Base-by-base conservation (phyloP, 2,797 vertebrate species). In the Acanthopagrus latus region DNA sequence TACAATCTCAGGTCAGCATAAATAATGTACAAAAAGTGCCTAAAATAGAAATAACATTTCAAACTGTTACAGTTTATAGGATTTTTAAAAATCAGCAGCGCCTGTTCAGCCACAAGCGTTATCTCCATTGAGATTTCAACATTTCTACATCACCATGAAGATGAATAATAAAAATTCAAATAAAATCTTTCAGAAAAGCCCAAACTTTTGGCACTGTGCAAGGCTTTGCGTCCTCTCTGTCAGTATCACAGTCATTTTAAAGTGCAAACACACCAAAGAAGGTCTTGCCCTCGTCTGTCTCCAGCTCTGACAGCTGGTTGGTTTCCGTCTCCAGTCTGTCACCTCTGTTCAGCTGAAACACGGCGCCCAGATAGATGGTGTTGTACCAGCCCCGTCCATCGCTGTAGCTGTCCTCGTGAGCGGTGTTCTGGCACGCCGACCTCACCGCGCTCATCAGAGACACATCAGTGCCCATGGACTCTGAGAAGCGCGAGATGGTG, bases 231-330 rank as follows among this genome's bases (percentile, higher is more conserved):
- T 29, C 52, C 2, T 44, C 16, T 51, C 20, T 38, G 13, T 63
- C 27, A 23, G 38, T 41, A 43, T 71, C 41, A 46, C 51, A 51
- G 29, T 63, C 14, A 0, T 11, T 41, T 94, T 59, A 96, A 63
- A 96, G 90, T 33, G 93, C 92, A 73, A 96, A 95, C 1, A 91
- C 93, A 0, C 95, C 95, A 9, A 96, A 96, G 76, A 95, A 96
- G 0, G 91, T 95, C 65, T 90, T 92, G 13, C 95, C 94, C 0
- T 90, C 84, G 0, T 92, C 90, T 0, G 71, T 81, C 57, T 95
- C 93, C 82, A 95, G 74, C 17, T 79, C 46, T 0, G 65, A 4
- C 1, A 91, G 76, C 76, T 83, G 88, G 11, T 85, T 84, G 60
- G 91, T 95, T 9, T 84, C 64, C 0, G 95, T 95, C 89, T 80